These are phyloP conservation scores for Zele albiditarsus DNA, from an alignment of 2,888 invertebrate species.

Conservation along the genomic window DNA sequence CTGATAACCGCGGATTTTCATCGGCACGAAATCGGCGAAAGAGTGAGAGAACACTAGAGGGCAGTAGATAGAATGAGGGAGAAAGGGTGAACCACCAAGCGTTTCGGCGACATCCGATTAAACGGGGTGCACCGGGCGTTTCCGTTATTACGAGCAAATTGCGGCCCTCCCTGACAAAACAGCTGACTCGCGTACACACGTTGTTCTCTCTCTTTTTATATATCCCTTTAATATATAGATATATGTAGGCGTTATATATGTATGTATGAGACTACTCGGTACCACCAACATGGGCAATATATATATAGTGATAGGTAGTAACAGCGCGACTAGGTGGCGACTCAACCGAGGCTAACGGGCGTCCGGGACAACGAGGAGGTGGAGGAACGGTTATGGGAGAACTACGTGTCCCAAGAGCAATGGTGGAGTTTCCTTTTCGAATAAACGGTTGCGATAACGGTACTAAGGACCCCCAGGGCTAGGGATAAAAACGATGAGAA, in stretches of 20 bases:
- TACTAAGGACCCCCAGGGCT: conserved; percentile 36
- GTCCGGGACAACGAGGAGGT: conserved; percentile 23
- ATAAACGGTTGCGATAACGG: conserved; percentile 43
- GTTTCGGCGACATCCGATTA: conserved; percentile 62
- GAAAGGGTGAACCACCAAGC: conserved; percentile 37
- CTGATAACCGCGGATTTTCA: conserved; percentile 45
- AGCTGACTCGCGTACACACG: conserved; percentile 58
- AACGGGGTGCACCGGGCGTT: conserved; percentile 52
- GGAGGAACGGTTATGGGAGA: conserved; percentile 40
- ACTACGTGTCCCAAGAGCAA: conserved; percentile 46
- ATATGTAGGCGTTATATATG: not conserved
- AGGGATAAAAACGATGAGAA: conserved; percentile 38
- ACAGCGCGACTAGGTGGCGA: conserved; percentile 35
- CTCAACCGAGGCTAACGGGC: conserved; percentile 25
- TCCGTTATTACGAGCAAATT: conserved; percentile 65
- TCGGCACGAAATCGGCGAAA: conserved; percentile 40
- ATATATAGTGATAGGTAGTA: conserved; percentile 5
- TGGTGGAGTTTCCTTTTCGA: conserved; percentile 41
- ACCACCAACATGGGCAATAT: not conserved
- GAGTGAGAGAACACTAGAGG: not conserved
- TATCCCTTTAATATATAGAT: not conserved
- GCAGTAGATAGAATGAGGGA: not conserved
- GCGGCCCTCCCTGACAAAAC: conserved; percentile 58
- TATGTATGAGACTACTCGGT: not conserved
- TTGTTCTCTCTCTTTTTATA: conserved; percentile 18